A percentile compares a stretch with the other conserved stretches of the same genome.
phyloP scores from a whole-genome alignment of 2,888 invertebrate species.

The Colletes collaris region DNA sequence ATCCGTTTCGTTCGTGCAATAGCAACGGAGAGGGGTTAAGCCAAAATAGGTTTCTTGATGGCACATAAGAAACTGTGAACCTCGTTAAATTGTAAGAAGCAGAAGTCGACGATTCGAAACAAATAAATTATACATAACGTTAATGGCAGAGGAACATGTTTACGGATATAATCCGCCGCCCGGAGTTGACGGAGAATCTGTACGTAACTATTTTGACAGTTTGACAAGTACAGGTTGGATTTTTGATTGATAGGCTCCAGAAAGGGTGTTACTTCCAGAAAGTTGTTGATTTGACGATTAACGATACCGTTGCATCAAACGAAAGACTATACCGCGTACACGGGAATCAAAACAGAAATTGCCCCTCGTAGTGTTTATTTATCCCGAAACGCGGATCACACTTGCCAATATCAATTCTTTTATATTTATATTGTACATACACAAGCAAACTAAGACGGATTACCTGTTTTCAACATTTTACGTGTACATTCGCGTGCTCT shows the following conservation, averaged over 20 bases:
- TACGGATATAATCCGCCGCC: constrained; percentile 81
- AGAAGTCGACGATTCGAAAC: constrained; percentile 65
- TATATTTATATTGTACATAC: constrained; percentile 28
- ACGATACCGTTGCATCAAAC: background rate
- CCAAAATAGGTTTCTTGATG: constrained; percentile 81
- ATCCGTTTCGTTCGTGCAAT: constrained; percentile 79
- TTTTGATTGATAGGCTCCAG: constrained; percentile 61
- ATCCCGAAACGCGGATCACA: constrained; percentile 12
- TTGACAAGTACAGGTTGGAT: constrained; percentile 80
- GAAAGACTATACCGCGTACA: background rate
- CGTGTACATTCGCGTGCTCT: background rate
- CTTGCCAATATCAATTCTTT: constrained; percentile 18
- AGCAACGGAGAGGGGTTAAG: constrained; percentile 78
- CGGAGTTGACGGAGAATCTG: constrained; percentile 80
- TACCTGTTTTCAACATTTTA: background rate
- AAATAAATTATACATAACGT: constrained; percentile 74
- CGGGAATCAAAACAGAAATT: background rate
- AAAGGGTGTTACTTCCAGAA: constrained; percentile 56
- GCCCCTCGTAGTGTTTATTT: constrained; percentile 1
- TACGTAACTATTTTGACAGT: constrained; percentile 78
- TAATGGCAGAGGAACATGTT: constrained; percentile 83
- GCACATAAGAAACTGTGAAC: constrained; percentile 78
- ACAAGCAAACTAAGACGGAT: background rate
- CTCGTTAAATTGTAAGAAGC: constrained; percentile 68
- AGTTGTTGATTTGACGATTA: constrained; percentile 41